These are phyloP conservation scores for Drosophila sp. DNA, from an alignment of 1,140 invertebrate species.

Conservation along the genomic window DNA sequence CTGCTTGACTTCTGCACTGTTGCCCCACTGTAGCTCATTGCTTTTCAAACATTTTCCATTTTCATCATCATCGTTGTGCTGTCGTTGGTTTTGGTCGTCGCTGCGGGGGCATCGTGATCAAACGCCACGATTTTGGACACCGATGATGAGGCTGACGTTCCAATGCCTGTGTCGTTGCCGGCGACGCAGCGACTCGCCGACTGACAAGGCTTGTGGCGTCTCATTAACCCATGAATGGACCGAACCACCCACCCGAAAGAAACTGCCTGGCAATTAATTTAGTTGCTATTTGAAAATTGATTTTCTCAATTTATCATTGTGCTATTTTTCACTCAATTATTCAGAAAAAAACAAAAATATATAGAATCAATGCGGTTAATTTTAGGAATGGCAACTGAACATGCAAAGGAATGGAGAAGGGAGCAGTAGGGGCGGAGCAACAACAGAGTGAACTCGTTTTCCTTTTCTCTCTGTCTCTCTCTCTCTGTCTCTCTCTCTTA, in stretches of 20 bases:
- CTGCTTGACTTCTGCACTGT: background rate
- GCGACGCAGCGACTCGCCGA: conserved; percentile 17
- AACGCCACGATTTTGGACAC: conserved; percentile 68
- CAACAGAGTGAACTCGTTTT: conserved; percentile 6
- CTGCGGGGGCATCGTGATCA: conserved; percentile 69
- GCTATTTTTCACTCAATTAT: conserved; percentile 68
- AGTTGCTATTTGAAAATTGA: conserved; percentile 17
- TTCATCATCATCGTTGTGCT: conserved; percentile 42
- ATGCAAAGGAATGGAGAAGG: conserved; percentile 22
- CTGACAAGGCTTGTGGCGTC: conserved; percentile 46
- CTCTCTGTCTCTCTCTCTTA: conserved; percentile 21
- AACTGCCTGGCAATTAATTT: conserved; percentile 39
- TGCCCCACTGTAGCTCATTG: conserved; percentile 49
- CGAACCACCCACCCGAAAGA: conserved; percentile 29
- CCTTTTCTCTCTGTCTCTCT: conserved; percentile 13
- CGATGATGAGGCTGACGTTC: conserved; percentile 45
- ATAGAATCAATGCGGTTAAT: conserved; percentile 51
- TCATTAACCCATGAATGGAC: conserved; percentile 26
- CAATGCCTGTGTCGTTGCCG: conserved; percentile 37
- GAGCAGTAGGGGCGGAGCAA: background rate
- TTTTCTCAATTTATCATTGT: conserved; percentile 18
- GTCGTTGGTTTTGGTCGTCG: conserved; percentile 16
- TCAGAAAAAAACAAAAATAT: conserved; percentile 30
- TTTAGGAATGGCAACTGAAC: conserved; percentile 38
- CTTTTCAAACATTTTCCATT: conserved; percentile 67